A percentile compares a stretch with the other conserved stretches of the same genome.
phyloP scores from a whole-genome alignment of 1,140 invertebrate species.

The Diprion similis region DNA sequence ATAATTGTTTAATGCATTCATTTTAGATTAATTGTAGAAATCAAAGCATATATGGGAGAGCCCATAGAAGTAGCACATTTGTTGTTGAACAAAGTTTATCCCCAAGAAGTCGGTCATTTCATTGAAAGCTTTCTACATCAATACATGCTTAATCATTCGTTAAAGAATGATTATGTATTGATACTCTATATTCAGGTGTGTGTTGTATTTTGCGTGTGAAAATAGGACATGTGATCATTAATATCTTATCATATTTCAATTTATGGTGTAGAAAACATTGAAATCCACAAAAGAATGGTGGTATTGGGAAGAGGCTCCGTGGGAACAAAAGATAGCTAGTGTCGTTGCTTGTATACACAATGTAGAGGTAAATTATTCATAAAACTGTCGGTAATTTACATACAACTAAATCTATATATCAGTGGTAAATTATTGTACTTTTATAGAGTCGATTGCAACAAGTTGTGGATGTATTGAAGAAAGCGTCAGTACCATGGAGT shows the following conservation, averaged over 20 bases:
- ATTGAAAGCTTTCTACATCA: constrained; percentile 43
- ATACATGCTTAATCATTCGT: constrained; percentile 48
- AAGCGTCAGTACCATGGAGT: constrained; percentile 52
- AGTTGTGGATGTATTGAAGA: constrained; percentile 44
- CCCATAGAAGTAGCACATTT: constrained; percentile 42
- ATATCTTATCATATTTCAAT: background rate
- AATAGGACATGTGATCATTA: constrained; percentile 18
- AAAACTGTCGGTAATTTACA: constrained; percentile 15
- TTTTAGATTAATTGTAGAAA: constrained; percentile 41
- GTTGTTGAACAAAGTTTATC: constrained; percentile 43
- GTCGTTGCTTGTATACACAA: constrained; percentile 44
- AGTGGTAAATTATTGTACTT: background rate
- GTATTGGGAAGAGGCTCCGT: constrained; percentile 47
- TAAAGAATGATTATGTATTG: constrained; percentile 45
- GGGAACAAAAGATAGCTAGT: constrained; percentile 45
- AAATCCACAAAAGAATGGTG: constrained; percentile 46
- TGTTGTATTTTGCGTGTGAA: constrained; percentile 9
- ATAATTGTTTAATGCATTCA: constrained; percentile 7
- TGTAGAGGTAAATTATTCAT: constrained; percentile 37
- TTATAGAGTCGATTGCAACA: constrained; percentile 44
- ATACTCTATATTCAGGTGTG: constrained; percentile 43
- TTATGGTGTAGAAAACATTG: constrained; percentile 37
- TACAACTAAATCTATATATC: background rate
- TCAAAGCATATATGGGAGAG: constrained; percentile 42
- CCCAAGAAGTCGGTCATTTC: constrained; percentile 40